These are phyloP conservation scores for Philopedon plagiatum DNA, from an alignment of 2,888 invertebrate species.

Conservation along the genomic window DNA sequence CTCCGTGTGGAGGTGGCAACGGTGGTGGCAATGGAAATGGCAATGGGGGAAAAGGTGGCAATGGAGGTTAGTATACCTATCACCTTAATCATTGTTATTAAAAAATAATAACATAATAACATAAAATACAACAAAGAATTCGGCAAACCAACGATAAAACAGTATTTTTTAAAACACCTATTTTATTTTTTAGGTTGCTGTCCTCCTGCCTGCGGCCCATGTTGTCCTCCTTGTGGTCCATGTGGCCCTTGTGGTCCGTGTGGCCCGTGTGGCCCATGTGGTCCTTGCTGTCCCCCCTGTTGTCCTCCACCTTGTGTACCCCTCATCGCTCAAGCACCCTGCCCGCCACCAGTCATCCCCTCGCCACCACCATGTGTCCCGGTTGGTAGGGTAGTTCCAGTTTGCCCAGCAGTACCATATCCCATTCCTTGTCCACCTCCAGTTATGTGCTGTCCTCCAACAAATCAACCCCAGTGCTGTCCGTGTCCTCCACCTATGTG, in stretches of 20 bases:
- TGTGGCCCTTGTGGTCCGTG: constrained; percentile 55
- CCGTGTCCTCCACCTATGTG: constrained; percentile 62
- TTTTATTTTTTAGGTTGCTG: constrained; percentile 29
- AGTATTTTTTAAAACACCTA: too few relatives aligned
- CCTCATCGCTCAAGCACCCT: constrained; percentile 60
- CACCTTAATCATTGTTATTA: too few relatives aligned
- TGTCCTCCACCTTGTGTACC: constrained; percentile 60
- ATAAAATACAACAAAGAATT: too few relatives aligned
- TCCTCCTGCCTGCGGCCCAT: constrained; percentile 50
- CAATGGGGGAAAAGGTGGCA: constrained; percentile 17
- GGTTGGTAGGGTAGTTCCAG: constrained; percentile 58
- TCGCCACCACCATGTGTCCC: constrained; percentile 61
- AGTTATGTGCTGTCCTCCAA: constrained; percentile 52
- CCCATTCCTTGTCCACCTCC: constrained; percentile 60
- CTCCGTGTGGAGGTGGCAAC: constrained; percentile 50
- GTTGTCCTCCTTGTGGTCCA: constrained; percentile 53
- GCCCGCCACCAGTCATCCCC: constrained; percentile 61
- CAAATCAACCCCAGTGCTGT: constrained; percentile 45
- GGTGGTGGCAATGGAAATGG: constrained; percentile 27
- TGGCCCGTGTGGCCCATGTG: constrained; percentile 56
- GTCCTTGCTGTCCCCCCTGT: constrained; percentile 53
- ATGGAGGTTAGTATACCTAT: constrained; percentile 1
- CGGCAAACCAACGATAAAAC: too few relatives aligned
- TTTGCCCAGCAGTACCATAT: constrained; percentile 58
- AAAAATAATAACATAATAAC: too few relatives aligned